These are phyloP conservation scores for Hippocampus zosterae DNA, from an alignment of 2,113 vertebrate species.

Conservation along the genomic window DNA sequence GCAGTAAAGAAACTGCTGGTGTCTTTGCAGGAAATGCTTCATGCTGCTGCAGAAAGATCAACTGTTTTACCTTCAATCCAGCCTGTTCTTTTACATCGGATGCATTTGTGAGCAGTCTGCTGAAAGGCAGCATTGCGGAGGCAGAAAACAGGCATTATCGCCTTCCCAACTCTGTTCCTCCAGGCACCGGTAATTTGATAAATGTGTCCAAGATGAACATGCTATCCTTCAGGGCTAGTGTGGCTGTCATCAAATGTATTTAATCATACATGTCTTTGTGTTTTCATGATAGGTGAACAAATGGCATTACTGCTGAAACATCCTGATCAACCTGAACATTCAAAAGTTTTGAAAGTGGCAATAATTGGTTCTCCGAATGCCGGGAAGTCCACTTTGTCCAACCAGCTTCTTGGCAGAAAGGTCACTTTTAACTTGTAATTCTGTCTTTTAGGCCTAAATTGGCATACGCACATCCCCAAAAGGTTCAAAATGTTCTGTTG, in stretches of 20 bases:
- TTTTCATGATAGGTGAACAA: constrained; percentile 73
- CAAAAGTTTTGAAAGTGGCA: constrained; percentile 81
- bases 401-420: constrained; percentile 90
- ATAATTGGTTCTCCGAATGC: constrained; percentile 89
- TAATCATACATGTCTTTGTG: neutral
- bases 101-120: constrained; percentile 60
- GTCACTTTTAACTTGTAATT: constrained; percentile 51
- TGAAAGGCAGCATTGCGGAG: constrained; percentile 49
- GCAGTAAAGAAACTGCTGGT: constrained; percentile 34
- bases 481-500: too few relatives aligned
- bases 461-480: neutral
- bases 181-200: constrained; percentile 60
- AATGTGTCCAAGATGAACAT: constrained; percentile 26
- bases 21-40: constrained; percentile 50
- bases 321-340: constrained; percentile 81
- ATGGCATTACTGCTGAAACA: constrained; percentile 61
- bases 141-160: constrained; percentile 39
- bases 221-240: constrained; percentile 2
- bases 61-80: constrained; percentile 50
- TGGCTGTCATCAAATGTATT: neutral
- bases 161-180: constrained; percentile 49
- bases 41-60: constrained; percentile 30
- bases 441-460: neutral
- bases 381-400: constrained; percentile 91
- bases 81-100: constrained; percentile 64